Evolutionary conservation across 2,797 vertebrate genomes (phyloP).

Genomic region (Hydrocynus forskahlii): DNA sequence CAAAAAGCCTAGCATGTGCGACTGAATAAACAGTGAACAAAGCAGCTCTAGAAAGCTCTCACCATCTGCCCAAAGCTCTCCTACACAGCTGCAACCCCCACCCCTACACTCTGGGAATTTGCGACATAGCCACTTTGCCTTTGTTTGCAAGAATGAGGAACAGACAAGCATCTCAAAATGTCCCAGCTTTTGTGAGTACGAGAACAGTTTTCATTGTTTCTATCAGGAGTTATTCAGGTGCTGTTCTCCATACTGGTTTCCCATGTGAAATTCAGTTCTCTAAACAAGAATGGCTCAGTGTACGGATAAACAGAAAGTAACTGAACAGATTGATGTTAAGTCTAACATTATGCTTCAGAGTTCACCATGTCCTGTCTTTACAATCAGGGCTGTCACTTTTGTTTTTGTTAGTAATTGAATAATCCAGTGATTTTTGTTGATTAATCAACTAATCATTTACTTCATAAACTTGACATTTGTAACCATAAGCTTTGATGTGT

Average conservation of each 20-base stretch:
- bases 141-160: constrained; percentile 22
- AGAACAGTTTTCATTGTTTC: background rate
- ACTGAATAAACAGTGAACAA: constrained; percentile 54
- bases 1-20: constrained; percentile 8
- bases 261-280: too few relatives aligned
- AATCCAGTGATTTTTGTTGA: too few relatives aligned
- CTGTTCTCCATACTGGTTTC: background rate
- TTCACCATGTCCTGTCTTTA: too few relatives aligned
- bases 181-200: background rate
- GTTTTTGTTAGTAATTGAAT: too few relatives aligned
- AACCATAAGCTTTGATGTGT: too few relatives aligned
- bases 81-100: constrained; percentile 45
- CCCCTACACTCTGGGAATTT: constrained; percentile 8
- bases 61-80: constrained; percentile 52
- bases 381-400: too few relatives aligned
- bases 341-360: too few relatives aligned
- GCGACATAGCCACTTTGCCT: constrained; percentile 37
- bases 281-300: background rate
- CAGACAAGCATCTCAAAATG: constrained; percentile 28
- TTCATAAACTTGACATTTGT: too few relatives aligned
- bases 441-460: too few relatives aligned
- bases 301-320: background rate
- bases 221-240: background rate
- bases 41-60: constrained; percentile 45
- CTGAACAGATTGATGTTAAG: background rate